These are phyloP conservation scores for Trissolcus basalis DNA, from an alignment of 1,140 invertebrate genomes.

Conservation along the genomic window DNA sequence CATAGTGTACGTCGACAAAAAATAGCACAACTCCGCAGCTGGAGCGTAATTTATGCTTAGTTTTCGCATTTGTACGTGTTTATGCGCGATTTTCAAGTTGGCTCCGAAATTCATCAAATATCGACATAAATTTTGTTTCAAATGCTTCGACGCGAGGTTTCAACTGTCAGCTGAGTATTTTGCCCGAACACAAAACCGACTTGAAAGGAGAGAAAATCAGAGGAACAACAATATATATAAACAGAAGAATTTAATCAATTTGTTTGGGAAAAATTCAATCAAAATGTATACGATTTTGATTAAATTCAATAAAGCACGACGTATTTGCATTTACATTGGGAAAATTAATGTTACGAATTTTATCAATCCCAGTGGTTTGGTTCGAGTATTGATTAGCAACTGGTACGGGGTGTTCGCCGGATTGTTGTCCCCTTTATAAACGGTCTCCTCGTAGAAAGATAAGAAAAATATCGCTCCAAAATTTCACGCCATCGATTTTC, in stretches of 20 bases:
- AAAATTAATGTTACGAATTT: conserved; percentile 6
- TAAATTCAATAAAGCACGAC: too few species aligned
- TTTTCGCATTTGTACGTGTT: conserved; percentile 39
- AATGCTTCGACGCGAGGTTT: conserved; percentile 10
- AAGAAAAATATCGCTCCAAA: conserved; percentile 28
- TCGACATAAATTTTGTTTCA: conserved; percentile 22
- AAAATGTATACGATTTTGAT: too few species aligned
- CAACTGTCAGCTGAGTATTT: not conserved
- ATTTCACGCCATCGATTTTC: conserved; percentile 26
- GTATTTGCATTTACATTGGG: too few species aligned
- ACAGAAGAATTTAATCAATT: too few species aligned
- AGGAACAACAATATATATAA: not conserved
- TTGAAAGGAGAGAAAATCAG: not conserved
- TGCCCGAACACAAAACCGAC: not conserved
- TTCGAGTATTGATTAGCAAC: conserved; percentile 36
- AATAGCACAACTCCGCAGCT: conserved; percentile 37
- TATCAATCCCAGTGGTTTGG: conserved; percentile 21
- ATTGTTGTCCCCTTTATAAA: conserved; percentile 33
- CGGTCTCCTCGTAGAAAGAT: conserved; percentile 30
- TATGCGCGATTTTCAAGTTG: conserved; percentile 11
- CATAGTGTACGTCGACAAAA: conserved; percentile 32
- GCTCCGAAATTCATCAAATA: conserved; percentile 34
- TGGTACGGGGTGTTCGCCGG: conserved; percentile 15
- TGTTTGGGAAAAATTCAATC: too few species aligned
- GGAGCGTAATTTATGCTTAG: conserved; percentile 41